Conservation (phyloP, 2,888 invertebrate species). For the Schizotus pectinicornis region DNA sequence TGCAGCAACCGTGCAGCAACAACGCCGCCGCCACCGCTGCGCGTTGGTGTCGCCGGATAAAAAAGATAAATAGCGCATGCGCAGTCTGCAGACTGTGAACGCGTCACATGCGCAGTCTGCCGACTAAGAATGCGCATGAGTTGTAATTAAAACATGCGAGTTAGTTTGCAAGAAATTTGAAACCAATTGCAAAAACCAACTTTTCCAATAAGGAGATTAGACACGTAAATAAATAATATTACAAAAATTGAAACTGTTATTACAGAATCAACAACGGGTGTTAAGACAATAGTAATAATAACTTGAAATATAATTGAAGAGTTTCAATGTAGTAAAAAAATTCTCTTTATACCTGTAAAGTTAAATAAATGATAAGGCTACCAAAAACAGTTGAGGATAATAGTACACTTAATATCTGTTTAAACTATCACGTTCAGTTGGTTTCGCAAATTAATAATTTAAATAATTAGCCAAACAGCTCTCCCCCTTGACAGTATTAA, state of each 20-base stretch:
- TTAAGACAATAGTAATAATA: conserved; percentile 20
- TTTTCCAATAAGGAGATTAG: conserved; percentile 12
- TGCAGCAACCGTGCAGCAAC: too few relatives aligned
- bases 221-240: conserved; percentile 6
- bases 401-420: conserved; percentile 41
- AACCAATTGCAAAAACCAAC: conserved; percentile 22
- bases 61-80: too few relatives aligned
- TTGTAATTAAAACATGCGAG: too few relatives aligned
- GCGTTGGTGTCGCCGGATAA: too few relatives aligned
- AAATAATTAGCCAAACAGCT: conserved; percentile 10
- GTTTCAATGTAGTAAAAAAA: conserved; percentile 7
- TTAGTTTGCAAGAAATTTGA: too few relatives aligned
- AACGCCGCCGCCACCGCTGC: too few relatives aligned
- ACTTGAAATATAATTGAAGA: conserved; percentile 22
- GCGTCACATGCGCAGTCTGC: too few relatives aligned
- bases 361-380: conserved; percentile 41
- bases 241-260: conserved; percentile 18
- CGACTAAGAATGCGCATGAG: too few relatives aligned
- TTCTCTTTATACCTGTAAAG: conserved; percentile 21
- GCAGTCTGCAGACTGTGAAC: too few relatives aligned
- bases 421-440: conserved; percentile 35
- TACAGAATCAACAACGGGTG: conserved; percentile 17
- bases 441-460: conserved; percentile 5
- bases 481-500: conserved; percentile 15
- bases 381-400: conserved; percentile 47